Percentiles rank a stretch among this genome's conserved stretches.
These are phyloP conservation scores for Heterodera schachtii DNA, from an alignment of 1,140 invertebrate genomes.

Conservation along the genomic window DNA sequence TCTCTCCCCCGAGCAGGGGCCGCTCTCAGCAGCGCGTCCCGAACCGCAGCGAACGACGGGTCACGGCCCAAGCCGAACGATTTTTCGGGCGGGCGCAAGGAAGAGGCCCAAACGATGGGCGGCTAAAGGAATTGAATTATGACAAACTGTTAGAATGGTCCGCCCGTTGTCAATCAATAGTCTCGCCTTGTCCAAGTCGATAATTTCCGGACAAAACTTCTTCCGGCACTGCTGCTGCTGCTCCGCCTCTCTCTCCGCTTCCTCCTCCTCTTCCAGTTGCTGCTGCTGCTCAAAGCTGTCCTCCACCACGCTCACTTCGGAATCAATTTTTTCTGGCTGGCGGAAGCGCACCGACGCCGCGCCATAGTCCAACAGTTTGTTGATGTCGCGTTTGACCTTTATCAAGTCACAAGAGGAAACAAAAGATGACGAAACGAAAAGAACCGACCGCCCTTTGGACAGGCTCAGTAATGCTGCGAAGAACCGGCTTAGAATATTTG, in stretches of 20 bases:
- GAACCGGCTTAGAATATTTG: background rate
- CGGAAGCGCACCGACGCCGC: background rate
- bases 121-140: background rate
- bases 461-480: background rate
- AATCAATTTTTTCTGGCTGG: background rate
- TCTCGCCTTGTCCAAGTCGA: background rate
- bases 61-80: background rate
- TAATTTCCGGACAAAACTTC: background rate
- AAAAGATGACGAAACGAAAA: background rate
- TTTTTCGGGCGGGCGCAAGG: background rate
- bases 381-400: background rate
- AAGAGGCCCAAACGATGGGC: background rate
- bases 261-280: too few species aligned
- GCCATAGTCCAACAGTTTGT: background rate
- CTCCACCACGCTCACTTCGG: background rate
- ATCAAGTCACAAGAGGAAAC: background rate
- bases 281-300: background rate
- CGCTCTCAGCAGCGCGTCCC: background rate
- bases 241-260: background rate
- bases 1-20: background rate
- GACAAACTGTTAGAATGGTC: too few species aligned
- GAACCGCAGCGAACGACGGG: background rate
- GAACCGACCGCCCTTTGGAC: background rate
- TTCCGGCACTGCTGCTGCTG: background rate
- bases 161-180: background rate